A percentile compares a stretch with the other conserved stretches of the same genome.
phyloP scores from a whole-genome alignment of 2,113 vertebrate species.

The Coracopsis vasa region DNA sequence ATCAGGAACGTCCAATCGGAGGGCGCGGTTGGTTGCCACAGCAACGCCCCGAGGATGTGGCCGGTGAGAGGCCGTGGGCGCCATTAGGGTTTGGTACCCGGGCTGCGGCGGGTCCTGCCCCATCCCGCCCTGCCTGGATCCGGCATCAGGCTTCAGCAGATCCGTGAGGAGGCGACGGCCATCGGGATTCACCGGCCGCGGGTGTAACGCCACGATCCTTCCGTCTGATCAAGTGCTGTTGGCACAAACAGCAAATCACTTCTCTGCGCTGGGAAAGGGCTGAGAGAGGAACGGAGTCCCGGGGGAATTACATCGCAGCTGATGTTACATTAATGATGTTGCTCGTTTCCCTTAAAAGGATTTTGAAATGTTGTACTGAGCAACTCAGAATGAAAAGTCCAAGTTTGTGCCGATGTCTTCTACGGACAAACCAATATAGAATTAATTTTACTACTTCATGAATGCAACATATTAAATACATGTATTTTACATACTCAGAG shows the following conservation, averaged over 20 bases:
- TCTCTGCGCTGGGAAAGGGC: rapidly evolving
- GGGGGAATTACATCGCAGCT: rapidly evolving
- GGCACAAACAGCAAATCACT: rapidly evolving
- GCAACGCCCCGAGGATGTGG: neutral
- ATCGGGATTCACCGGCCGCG: neutral
- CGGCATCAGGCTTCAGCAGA: no score
- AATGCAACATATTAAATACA: neutral
- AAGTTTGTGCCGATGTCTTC: neutral
- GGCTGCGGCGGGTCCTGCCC: no score
- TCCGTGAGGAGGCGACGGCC: neutral
- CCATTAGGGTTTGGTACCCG: neutral
- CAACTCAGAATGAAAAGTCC: neutral
- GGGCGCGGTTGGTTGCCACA: neutral
- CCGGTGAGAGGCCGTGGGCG: neutral
- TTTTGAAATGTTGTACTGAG: neutral
- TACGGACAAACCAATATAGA: neutral
- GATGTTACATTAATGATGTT: rapidly evolving
- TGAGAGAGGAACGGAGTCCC: rapidly evolving
- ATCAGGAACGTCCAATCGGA: rapidly evolving
- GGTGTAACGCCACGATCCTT: neutral
- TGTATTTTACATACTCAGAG: neutral
- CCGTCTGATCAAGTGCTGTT: rapidly evolving
- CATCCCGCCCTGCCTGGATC: neutral
- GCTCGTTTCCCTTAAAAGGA: neutral
- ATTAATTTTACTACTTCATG: rapidly evolving